Evolutionary conservation across 1,140 invertebrate species (phyloP).

Genomic region (Ridgeia piscesae): DNA sequence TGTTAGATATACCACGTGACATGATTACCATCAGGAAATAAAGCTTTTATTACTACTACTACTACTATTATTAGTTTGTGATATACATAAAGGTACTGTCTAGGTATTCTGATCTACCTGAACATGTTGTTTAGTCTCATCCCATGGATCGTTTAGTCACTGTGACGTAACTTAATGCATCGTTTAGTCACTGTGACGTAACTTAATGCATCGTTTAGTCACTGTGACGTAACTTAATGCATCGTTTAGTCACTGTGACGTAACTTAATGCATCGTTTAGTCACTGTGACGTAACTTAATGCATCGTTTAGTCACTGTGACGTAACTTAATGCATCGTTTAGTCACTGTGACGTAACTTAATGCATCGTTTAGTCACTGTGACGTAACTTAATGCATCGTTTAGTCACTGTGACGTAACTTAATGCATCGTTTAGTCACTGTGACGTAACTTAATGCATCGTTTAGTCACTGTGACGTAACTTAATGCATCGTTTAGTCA

Average conservation of each 20-base stretch:
- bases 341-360: neutral
- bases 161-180: neutral
- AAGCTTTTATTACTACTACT: no score
- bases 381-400: neutral
- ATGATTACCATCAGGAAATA: no score
- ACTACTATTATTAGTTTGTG: no score
- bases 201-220: neutral
- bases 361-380: neutral
- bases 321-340: neutral
- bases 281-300: neutral
- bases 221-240: neutral
- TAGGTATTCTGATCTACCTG: neutral
- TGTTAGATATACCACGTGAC: no score
- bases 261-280: neutral
- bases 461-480: neutral
- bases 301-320: neutral
- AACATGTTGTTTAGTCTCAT: neutral
- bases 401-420: neutral
- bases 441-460: neutral
- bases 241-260: neutral
- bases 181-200: neutral
- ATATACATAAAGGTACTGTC: neutral
- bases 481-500: neutral
- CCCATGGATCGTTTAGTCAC: neutral
- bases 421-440: neutral